Base-by-base conservation (phyloP, 2,797 vertebrate species). In the Gallinago stenura region DNA sequence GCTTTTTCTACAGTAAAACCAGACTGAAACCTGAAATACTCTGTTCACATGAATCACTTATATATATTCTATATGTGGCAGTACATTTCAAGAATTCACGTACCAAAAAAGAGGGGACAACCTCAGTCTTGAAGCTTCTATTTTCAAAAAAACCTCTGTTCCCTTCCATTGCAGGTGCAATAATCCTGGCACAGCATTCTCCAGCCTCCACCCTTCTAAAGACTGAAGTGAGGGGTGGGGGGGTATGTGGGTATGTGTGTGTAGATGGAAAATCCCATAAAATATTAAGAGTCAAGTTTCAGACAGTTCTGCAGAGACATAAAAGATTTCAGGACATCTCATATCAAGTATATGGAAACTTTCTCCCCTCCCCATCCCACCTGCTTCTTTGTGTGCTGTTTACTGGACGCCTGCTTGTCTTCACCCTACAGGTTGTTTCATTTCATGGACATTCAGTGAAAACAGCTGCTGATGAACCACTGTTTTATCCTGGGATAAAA, bases 231-330 rank as follows among this genome's bases (percentile, higher is more conserved):
- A 4, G 22, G 48, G 33, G 28, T 7, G 71, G 20, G 4, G 22
- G 43, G 31, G 30, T 8, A n/a, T 12, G 71, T 35, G 79, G 26
- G 57, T 60, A 60, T 21, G 37, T 5, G 20, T 12, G 25, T 9
- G 65, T 37, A 82, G 4, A 51, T 81, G 82, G 79, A 95, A 96
- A 97, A 93, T 84, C 70, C 30, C 88, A 70, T 91, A 69, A 95
- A 92, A 83, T 16, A 60, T 0, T 85, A 69, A 60, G 43, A 89
- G 41, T 58, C 79, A 93, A 92, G 37, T 48, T 95, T 91, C 84
- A 76, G 77, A 77, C 37, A 53, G 66, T 45, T 57, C 48, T 80
- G 43, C 60, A 89, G 53, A 65, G 65, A 91, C 71, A 50, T n/a
- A 28, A 60, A 93, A 94, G 51, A 79, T 58, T 88, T 87, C 62